Evolutionary conservation across 2,113 vertebrate species (phyloP).

Genomic region (Progne subis): DNA sequence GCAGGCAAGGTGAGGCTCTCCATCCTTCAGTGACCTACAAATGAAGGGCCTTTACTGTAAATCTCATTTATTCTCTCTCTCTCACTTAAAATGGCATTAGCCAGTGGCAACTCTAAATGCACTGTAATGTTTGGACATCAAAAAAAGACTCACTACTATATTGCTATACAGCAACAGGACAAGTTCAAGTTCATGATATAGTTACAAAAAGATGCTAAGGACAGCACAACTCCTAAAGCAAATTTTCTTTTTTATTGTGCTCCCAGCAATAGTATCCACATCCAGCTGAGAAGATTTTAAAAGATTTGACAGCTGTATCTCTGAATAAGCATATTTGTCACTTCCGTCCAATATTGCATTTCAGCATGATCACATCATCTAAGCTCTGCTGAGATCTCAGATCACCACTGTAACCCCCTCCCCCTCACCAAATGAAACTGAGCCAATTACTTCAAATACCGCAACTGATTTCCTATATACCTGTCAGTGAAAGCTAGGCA

Average conservation of each 20-base stretch:
- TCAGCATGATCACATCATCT: neutral
- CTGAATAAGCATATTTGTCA: neutral
- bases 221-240: neutral
- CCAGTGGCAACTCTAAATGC: neutral
- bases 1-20: neutral
- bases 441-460: neutral
- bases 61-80: neutral
- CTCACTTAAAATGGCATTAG: neutral
- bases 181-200: neutral
- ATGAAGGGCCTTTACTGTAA: neutral
- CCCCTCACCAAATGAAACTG: accelerated
- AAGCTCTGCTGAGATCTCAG: neutral
- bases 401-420: neutral
- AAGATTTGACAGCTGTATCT: neutral
- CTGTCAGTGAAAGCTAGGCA: neutral
- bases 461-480: neutral
- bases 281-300: neutral
- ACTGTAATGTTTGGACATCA: neutral
- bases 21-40: neutral
- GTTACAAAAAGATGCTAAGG: neutral
- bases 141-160: neutral
- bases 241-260: neutral
- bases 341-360: neutral
- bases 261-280: neutral
- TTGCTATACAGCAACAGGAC: neutral